Conservation (phyloP, 2,113 vertebrate species). For the Sebastes schlegelii region DNA sequence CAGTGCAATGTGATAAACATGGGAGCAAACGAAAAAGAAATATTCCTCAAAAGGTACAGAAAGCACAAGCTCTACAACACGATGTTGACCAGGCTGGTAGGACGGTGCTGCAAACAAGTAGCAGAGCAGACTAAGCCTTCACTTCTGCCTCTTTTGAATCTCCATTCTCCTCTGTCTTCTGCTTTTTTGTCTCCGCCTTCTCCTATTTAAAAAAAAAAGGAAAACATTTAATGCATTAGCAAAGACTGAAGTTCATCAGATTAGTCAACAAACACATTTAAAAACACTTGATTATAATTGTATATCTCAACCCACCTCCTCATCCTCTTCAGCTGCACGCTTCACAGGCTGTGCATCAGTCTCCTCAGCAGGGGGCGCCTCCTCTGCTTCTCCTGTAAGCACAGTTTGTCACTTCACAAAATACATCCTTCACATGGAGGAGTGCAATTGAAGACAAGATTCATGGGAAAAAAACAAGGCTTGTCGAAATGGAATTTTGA, state of each 20-base stretch:
- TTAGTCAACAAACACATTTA: constrained; percentile 4
- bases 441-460: background rate
- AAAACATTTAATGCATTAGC: constrained; percentile 1
- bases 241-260: background rate
- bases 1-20: constrained; percentile 85
- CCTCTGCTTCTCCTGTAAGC: constrained; percentile 73
- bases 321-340: constrained; percentile 86
- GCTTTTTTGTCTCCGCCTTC: constrained; percentile 86
- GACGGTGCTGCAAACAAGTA: constrained; percentile 77
- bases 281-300: background rate
- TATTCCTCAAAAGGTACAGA: constrained; percentile 80
- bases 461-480: background rate
- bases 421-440: constrained; percentile 6
- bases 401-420: constrained; percentile 50
- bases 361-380: constrained; percentile 81
- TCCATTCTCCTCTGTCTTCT: constrained; percentile 88
- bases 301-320: constrained; percentile 69
- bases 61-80: constrained; percentile 88
- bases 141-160: constrained; percentile 86
- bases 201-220: constrained; percentile 70
- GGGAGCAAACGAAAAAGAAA: constrained; percentile 72
- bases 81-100: constrained; percentile 81
- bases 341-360: constrained; percentile 84
- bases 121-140: constrained; percentile 78
- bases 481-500: background rate